A percentile compares a stretch with the other conserved stretches of the same genome.
These are phyloP conservation scores for Zapus hudsonius DNA, from an alignment of 2,113 vertebrate species.

Conservation along the genomic window DNA sequence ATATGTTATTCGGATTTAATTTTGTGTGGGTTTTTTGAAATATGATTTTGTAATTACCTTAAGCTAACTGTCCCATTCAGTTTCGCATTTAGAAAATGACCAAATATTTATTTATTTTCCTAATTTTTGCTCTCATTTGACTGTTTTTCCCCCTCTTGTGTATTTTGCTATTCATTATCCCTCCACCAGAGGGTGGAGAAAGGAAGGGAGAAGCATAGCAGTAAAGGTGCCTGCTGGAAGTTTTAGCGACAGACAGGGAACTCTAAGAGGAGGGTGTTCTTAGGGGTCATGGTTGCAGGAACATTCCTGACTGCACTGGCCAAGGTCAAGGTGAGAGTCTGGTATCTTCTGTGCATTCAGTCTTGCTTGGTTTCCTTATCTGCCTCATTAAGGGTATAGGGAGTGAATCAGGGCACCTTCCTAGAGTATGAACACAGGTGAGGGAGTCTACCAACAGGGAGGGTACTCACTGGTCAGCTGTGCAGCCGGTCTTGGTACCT, in stretches of 20 bases:
- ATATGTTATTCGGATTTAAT: not conserved
- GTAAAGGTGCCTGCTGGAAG: not conserved
- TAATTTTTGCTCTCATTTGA: conserved; percentile 13
- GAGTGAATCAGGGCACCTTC: not conserved
- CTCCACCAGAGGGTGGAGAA: conserved; percentile 77
- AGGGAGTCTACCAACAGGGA: not conserved
- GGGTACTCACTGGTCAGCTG: not conserved
- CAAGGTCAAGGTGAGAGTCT: not conserved
- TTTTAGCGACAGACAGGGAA: not conserved
- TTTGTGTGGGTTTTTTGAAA: not conserved
- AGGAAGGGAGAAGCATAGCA: conserved; percentile 47
- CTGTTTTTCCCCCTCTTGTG: not conserved
- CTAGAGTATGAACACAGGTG: not conserved
- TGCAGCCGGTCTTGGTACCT: not conserved
- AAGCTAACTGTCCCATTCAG: not conserved
- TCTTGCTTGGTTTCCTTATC: not conserved
- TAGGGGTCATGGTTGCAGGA: not conserved
- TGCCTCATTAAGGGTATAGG: not conserved
- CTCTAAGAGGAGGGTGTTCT: not conserved
- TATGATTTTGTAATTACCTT: not conserved
- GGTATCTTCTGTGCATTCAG: not conserved
- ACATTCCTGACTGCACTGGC: not conserved
- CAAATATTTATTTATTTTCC: not conserved
- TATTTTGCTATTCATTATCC: conserved; percentile 74
- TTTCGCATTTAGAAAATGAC: conserved; percentile 25